These are phyloP conservation scores for Ptilodon capucinus DNA, from an alignment of 2,888 invertebrate species.

Conservation along the genomic window DNA sequence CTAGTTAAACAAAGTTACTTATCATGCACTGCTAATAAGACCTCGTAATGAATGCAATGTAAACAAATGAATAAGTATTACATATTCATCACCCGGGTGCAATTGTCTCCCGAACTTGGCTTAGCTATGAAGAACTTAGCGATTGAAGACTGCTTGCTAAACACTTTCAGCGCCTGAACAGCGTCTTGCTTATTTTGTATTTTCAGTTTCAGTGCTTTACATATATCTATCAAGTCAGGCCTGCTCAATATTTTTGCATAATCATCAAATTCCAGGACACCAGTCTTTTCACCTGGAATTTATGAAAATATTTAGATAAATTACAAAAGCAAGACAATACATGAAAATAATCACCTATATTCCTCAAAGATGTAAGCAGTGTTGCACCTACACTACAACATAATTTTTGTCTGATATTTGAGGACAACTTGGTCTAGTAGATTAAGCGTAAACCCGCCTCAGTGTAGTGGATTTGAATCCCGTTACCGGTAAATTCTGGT, in stretches of 20 bases:
- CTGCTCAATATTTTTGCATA: constrained; percentile 44
- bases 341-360: too few species aligned
- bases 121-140: constrained; percentile 41
- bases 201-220: constrained; percentile 61
- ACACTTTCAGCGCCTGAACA: constrained; percentile 42
- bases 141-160: constrained; percentile 44
- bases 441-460: too few species aligned
- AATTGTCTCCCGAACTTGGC: constrained; percentile 31
- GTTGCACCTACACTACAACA: too few species aligned
- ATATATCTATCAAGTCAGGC: constrained; percentile 57
- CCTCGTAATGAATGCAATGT: background rate
- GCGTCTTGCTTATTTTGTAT: constrained; percentile 50
- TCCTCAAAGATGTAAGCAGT: too few species aligned
- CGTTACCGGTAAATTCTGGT: too few species aligned
- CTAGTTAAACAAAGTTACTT: too few species aligned
- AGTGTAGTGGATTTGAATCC: too few species aligned
- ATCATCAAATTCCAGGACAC: constrained; percentile 43
- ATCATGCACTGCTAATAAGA: too few species aligned
- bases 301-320: background rate
- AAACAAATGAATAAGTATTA: constrained; percentile 34
- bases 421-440: too few species aligned
- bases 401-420: too few species aligned
- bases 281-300: constrained; percentile 24
- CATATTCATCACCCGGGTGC: constrained; percentile 54
- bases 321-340: too few species aligned